Percentiles rank a stretch among this genome's conserved stretches.
phyloP scores from a whole-genome alignment of 2,888 invertebrate species.

The Leucozona laternaria region DNA sequence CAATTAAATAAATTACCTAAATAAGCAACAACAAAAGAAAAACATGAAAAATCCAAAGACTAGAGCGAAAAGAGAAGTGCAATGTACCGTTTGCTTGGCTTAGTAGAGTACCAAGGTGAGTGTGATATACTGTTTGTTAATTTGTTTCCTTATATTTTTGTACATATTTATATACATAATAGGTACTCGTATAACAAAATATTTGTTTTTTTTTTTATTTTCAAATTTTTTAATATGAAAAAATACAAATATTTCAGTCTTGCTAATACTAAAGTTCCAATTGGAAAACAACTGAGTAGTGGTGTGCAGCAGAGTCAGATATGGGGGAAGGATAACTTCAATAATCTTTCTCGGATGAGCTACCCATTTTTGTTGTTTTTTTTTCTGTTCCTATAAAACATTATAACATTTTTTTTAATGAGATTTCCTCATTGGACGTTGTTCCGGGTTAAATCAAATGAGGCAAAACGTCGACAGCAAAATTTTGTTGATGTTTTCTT shows the following conservation, averaged over 20 bases:
- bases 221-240: background rate
- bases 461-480: background rate
- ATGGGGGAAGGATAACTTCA: background rate
- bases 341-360: slow-evolving; percentile 1
- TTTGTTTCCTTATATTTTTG: background rate
- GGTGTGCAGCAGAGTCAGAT: background rate
- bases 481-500: background rate
- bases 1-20: background rate
- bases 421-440: background rate
- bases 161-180: background rate
- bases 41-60: slow-evolving; percentile 11
- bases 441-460: background rate
- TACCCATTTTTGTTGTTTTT: background rate
- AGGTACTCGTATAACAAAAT: background rate
- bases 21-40: background rate
- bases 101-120: slow-evolving; percentile 6
- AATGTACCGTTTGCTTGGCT: slow-evolving; percentile 27
- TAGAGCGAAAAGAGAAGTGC: slow-evolving; percentile 7
- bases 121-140: background rate
- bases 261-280: background rate
- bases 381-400: background rate
- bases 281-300: background rate
- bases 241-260: background rate
- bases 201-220: background rate
- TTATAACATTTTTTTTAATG: background rate